Evolutionary conservation across 2,888 invertebrate genomes (phyloP), one percentile per base, ranked within the genome.

Genomic region (Pasiphila rectangulata): DNA sequence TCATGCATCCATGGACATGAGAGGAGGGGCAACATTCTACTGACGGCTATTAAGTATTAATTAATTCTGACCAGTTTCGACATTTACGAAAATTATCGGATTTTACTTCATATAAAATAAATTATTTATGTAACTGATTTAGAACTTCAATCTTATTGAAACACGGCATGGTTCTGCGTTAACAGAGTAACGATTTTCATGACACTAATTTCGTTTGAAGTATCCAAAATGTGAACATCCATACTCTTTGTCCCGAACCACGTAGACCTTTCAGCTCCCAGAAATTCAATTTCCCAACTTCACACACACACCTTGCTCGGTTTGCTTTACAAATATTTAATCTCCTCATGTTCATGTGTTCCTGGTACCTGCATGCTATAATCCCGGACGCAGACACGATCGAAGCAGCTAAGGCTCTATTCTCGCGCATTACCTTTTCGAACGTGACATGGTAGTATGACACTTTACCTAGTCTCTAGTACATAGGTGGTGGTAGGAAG

Each of bases 301-400:
- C 32, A 24, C 34, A 36, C 25, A 16, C 37, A 25, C 23, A 17
- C 25, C 13, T 9, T 17, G 21, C 27, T 35, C 41, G 20, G 40
- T 32, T 39, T 44, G 48, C 45, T 48, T 35, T 34, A 40, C 51
- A 49, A 53, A 52, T 52, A 52, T 46, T 50, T 48, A 48, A 57
- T 51, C 39, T 49, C 34, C 29, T 52, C 39, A 39, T 25, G 30
- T 43, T 42, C 46, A 45, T 51, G 51, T 41, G 39, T 44, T 35
- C 56, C 55, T 56, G 45, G 54, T 51, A 55, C 35, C 25, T 54
- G 46, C 41, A 44, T 29, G 30, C 36, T 39, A 35, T 45, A 41
- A 41, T 46, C 43, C 41, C 46, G 53, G 43, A 48, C 55, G 55
- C 54, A 59, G 64, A 62, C 61, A 51, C 63, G 69, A 71, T 70